These are phyloP conservation scores for Pristionchus mayeri DNA, from an alignment of 2,888 invertebrate species.

Conservation along the genomic window DNA sequence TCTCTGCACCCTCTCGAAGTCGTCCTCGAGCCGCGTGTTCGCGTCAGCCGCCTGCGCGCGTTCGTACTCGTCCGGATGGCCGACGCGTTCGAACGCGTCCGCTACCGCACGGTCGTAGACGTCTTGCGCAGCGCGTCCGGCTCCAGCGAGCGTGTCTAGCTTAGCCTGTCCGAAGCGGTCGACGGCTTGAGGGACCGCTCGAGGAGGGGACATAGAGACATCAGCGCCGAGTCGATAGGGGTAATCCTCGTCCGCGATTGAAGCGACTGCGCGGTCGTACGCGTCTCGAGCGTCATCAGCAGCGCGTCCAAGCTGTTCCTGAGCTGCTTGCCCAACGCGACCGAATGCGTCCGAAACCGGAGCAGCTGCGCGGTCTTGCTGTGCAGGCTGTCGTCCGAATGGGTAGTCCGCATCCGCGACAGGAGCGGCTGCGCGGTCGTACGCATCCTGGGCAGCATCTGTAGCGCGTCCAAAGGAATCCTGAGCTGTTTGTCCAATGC, in stretches of 20 bases:
- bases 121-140: neutral
- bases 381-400: neutral
- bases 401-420: slow-evolving; percentile 10
- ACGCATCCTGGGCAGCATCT: neutral
- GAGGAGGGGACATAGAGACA: no score
- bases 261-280: no score
- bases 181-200: no score
- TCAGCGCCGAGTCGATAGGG: no score
- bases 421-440: neutral
- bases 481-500: neutral
- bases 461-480: no score
- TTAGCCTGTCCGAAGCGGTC: no score
- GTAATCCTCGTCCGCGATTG: no score
- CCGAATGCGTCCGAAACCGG: neutral
- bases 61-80: neutral
- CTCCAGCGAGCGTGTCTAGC: no score
- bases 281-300: no score
- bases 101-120: no score
- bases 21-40: slow-evolving; percentile 21
- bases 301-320: no score
- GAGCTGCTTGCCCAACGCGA: neutral
- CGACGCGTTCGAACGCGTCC: neutral
- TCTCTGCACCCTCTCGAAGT: slow-evolving; percentile 32
- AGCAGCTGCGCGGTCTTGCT: neutral
- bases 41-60: neutral